Evolutionary conservation across 2,113 vertebrate genomes (phyloP), one percentile per base, ranked within the genome.

Genomic region (Garra rufa): DNA sequence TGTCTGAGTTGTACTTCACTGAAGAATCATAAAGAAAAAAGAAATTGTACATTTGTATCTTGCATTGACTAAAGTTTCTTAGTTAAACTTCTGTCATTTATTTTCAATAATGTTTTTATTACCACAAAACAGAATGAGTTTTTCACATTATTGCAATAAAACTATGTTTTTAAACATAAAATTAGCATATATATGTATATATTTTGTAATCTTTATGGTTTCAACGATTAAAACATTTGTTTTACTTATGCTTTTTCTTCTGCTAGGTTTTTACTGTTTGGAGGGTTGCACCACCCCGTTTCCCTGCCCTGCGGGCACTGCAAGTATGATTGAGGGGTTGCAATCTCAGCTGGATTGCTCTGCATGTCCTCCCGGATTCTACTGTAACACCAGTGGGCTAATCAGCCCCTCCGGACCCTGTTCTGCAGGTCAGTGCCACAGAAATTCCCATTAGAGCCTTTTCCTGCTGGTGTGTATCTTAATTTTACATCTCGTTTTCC

Each of bases 241-340:
- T 61, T n/a, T 21, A 84, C 43, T 82, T 81, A 48, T 78, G 13
- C 9, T 3, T 52, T 63, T 69, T 46, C 10, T 63, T 73, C 48
- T 48, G 17, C 1, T 1, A 78, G 96, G 96, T 6, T 96, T 96
- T 89, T 98, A 95, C 85, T 99, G 97, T 74, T 90, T 90, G 1
- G 90, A 94, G 86, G 96, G 96, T 7, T 92, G 94, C 2, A 85
- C 86, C 0, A 61, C 82, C 11, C 96, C 96, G 0, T 34, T 92
- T 0, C 90, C 95, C 0, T 99, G 97, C 85, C 96, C 96, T 0
- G 1, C 21, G 26, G 97, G 98, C 3, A 95, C 91, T 6, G 10
- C 95, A 69, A 93, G 93, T 88, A 93, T 91, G 21, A 91, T 89
- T 63, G 59, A 85, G 30, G 94, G 93, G 24, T 91, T 90, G 81